Base-by-base conservation (phyloP, 2,113 vertebrate species). In the Myotis davidii region DNA sequence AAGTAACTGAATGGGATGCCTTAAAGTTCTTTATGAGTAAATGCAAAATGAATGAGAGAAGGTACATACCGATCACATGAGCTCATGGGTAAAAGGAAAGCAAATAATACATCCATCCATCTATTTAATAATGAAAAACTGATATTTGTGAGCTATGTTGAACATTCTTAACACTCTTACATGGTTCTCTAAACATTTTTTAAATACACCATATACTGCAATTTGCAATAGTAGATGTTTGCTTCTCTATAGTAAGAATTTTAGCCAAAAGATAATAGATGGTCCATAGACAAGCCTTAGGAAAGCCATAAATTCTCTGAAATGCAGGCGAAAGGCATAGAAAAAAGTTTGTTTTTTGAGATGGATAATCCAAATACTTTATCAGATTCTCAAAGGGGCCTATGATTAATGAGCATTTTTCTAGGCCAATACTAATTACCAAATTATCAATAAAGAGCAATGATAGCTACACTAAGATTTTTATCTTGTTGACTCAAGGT, bases 141-240 rank as follows among this genome's bases (percentile, higher is more conserved):
- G 69, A 23, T 64, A 72, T 88, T 72, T 92, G 37, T 1, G 84
- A 84, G 45, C 32, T 73, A 50, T 65, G 29, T 39, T 88, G 59
- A 94, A 87, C 21, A 90, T 42, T 81, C 45, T 81, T 69, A 78
- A 21, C 12, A 77, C 27, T 90, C 34, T 74, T 65, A 88, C 54
- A 13, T 5, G 34, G 85, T 88, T 92, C 32, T 56, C 67, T 90
- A 77, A 96, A 65, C 37, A 74, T 70, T 87, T 81, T 95, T 8
- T 0, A 85, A 92, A 78, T 17, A 64, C 3, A 70, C 2, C 6
- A 6, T 45, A 61, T 17, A 72, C 1, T 50, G 0, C n/a, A 81
- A 81, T 73, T 85, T 74, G 3, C 70, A 93, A 16, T 37, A 85
- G 17, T 13, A 48, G 45, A 52, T 74, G 13, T 86, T 86, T 93